Evolutionary conservation across 2,888 invertebrate species (phyloP).

Genomic region (Boloria selene): DNA sequence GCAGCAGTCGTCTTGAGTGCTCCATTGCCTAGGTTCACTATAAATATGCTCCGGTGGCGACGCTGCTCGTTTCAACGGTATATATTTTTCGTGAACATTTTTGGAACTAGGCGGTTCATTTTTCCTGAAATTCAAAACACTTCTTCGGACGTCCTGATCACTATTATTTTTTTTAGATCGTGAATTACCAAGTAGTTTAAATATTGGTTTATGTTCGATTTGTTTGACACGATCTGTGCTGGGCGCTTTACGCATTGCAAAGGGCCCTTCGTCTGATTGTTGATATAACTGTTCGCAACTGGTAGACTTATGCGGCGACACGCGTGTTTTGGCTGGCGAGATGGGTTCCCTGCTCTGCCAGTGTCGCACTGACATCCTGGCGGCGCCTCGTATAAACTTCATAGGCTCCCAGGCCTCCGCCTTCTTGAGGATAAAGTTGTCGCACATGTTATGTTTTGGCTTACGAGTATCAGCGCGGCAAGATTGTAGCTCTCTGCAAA

Average conservation of each 20-base stretch:
- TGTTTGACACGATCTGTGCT: constrained; percentile 75
- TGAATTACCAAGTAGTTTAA: constrained; percentile 72
- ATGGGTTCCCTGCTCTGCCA: constrained; percentile 77
- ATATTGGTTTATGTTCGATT: constrained; percentile 69
- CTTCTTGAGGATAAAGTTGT: constrained; percentile 81
- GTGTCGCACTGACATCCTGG: constrained; percentile 78
- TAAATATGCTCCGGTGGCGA: constrained; percentile 69
- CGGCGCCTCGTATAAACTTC: constrained; percentile 76
- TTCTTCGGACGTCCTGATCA: constrained; percentile 66
- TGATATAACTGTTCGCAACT: constrained; percentile 79
- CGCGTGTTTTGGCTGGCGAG: constrained; percentile 66
- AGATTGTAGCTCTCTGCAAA: constrained; percentile 88
- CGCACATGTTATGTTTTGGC: constrained; percentile 71
- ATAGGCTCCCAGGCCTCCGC: constrained; percentile 78
- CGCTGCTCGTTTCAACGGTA: constrained; percentile 67
- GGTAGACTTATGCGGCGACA: constrained; percentile 70
- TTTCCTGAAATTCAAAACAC: constrained; percentile 73
- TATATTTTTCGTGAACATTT: constrained; percentile 76
- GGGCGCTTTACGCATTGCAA: constrained; percentile 73
- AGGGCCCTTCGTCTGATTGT: constrained; percentile 66
- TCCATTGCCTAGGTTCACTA: constrained; percentile 73
- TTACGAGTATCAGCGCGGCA: constrained; percentile 80
- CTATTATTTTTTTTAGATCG: constrained; percentile 66
- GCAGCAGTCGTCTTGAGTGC: constrained; percentile 68
- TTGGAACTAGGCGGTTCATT: constrained; percentile 61